Evolutionary conservation across 2,113 vertebrate genomes (phyloP).

Genomic region (Dunckerocampus dactyliophorus): DNA sequence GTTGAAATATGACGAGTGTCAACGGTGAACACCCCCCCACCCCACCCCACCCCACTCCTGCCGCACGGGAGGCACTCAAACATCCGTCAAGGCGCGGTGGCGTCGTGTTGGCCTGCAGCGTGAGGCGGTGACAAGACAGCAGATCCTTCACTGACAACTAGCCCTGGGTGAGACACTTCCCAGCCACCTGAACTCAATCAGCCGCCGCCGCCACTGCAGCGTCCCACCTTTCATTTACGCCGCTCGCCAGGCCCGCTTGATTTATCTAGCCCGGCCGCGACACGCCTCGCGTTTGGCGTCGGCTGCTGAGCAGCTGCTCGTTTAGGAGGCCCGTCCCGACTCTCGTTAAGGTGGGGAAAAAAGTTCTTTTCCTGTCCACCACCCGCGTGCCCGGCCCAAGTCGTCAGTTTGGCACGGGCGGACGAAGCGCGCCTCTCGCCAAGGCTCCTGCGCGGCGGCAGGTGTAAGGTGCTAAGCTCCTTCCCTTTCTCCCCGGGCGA

Average conservation of each 20-base stretch:
- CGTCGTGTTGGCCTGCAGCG: constrained; percentile 52
- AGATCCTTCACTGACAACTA: constrained; percentile 71
- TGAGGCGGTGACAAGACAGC: constrained; percentile 53
- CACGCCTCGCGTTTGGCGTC: constrained; percentile 37
- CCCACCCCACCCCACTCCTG: constrained; percentile 13
- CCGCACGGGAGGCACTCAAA: constrained; percentile 55
- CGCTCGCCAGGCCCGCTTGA: constrained; percentile 45
- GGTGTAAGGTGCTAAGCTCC: constrained; percentile 60
- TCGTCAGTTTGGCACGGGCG: constrained; percentile 16
- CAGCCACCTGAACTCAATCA: constrained; percentile 72
- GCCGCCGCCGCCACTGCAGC: constrained; percentile 60
- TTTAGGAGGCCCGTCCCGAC: neutral
- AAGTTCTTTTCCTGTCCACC: neutral
- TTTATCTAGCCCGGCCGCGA: constrained; percentile 40
- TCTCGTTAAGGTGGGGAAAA: neutral
- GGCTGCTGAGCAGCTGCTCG: constrained; percentile 9
- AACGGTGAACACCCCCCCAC: constrained; percentile 55
- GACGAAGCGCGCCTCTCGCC: constrained; percentile 11
- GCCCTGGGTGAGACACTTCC: constrained; percentile 69
- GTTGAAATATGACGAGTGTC: constrained; percentile 76
- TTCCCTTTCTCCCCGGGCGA: constrained; percentile 62
- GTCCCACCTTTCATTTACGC: constrained; percentile 45
- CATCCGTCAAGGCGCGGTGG: constrained; percentile 65
- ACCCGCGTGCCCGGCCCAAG: neutral
- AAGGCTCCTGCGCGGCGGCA: constrained; percentile 43